Evolutionary conservation across 1,140 invertebrate genomes (phyloP).

Genomic region (Hetaerina americana): DNA sequence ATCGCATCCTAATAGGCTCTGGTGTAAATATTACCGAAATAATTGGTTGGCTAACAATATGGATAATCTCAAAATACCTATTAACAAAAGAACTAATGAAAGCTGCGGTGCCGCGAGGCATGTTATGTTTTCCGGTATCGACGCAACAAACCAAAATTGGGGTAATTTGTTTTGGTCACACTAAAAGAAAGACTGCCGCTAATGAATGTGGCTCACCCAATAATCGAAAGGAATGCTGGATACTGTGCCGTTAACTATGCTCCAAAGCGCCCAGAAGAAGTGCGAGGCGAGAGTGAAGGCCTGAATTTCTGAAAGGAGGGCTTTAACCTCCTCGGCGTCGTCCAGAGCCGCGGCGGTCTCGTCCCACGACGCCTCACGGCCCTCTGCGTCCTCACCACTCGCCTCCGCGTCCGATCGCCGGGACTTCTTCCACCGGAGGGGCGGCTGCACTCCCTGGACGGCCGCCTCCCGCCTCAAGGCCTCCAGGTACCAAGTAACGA

Average conservation of each 20-base stretch:
- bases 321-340: conserved; percentile 38
- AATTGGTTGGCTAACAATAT: too few species aligned
- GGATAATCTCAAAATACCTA: too few species aligned
- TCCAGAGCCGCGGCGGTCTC: conserved; percentile 16
- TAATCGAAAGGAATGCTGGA: conserved; percentile 90
- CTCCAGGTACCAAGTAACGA: neutral
- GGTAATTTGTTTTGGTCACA: too few species aligned
- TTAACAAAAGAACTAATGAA: too few species aligned
- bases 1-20: too few species aligned
- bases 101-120: too few species aligned
- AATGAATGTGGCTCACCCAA: conserved; percentile 75
- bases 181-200: too few species aligned
- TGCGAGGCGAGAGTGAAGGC: conserved; percentile 78
- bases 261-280: conserved; percentile 87
- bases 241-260: conserved; percentile 70
- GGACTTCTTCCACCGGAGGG: neutral
- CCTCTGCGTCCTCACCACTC: too few species aligned
- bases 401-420: neutral
- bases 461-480: neutral
- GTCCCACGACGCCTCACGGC: conserved; percentile 34
- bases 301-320: conserved; percentile 59
- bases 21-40: too few species aligned
- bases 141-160: too few species aligned
- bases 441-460: neutral
- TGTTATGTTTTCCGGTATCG: too few species aligned